Base-by-base conservation (phyloP, 2,113 vertebrate genomes). In the Myrmecophaga tridactyla region DNA sequence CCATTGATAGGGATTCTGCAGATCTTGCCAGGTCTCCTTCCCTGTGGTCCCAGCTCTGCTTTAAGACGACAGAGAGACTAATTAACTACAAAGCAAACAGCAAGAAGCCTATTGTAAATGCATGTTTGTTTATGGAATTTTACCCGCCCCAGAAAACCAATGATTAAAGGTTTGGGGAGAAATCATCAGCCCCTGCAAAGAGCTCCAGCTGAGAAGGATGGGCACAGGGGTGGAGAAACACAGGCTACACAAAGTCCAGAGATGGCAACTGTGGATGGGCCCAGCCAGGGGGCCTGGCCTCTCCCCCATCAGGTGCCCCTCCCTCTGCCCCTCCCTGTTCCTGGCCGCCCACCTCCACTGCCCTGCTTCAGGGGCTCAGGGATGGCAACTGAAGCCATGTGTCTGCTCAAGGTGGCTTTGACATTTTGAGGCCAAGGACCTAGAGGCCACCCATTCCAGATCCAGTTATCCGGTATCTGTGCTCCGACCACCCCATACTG, bases 211-310 rank as follows among this genome's bases (percentile, higher is more conserved):
- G 48, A 23, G 76, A 53, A n/a, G 63, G 36, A 17, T 0, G 1
- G 11, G 69, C 6, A 0, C 11, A 4, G 18, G 7, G 15, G 41
- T n/a, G n/a, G n/a, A n/a, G n/a, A 31, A 21, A 53, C 31, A 20
- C 41, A 84, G 73, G 34, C 31, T 4, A 3, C 18, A 53, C 5
- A 25, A 0, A 27, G 86, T n/a, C 4, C 11, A 41, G n/a, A 7
- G 34, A 3, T 0, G 18, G 25, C 36, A 0, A 0, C 21, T 0
- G 13, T 0, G 0, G 72, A 7, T 39, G 0, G 0, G 39, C 41
- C 14, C 7, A 14, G 1, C 0, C 0, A 53, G 36, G 29, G 27
- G 31, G 53, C 1, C n/a, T 27, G 3, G 53, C 4, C 3, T 0
- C 1, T 15, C 21, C 31, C 46, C 13, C 21, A 6, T 5, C 13